Base-by-base conservation (phyloP, 2,888 invertebrate species). In the Creontiades dilutus region DNA sequence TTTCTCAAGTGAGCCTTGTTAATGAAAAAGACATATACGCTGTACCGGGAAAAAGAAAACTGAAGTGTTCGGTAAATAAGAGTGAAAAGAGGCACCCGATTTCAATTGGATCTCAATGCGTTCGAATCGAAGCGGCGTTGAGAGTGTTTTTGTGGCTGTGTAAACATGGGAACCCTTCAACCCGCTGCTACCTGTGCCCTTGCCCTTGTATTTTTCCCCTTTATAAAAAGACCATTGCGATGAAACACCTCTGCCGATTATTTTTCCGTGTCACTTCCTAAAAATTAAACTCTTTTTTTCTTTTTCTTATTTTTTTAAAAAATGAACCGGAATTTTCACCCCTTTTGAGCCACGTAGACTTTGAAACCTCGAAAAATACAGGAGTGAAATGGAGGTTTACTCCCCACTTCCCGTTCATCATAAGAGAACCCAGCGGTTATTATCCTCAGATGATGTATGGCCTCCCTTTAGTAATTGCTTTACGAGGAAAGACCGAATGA, bases 381-480 rank as follows among this genome's bases (percentile, higher is more conserved):
- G 82, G 27, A 82, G 47, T 82, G 52, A 82, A 82, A 82, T 82
- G 52, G 19, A 9, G 52, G 82, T 23, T 48, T 52, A 82, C 52
- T 82, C 52, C 23, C 27, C 48, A 28, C 52, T 23, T 19, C 68
- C 68, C 61, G 19, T 23, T 23, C 86, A 27, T 86, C 86, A 86
- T 75, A 75, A 86, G 86, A 61, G 52, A 28, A 13, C 57, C 46
- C 57, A 46, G 48, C 86, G 86, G 86, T 86, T 68, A 86, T 86
- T 86, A 86, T 86, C 57, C 78, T 55, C 68, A 48, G 89, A 89
- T 89, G 89, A 89, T 89, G 89, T 89, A 89, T 89, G 89, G 80
- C 37, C 27, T 61, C 61, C 82, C 48, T 52, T 75, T 88, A 81
- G 37, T 89, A 86, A 86, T 86, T 86, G 86, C 86, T 68, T 68